phyloP scores from a whole-genome alignment of 30 jellyfish, hydroid and myxozoan genomes.

The Aurelia coerulea region DNA sequence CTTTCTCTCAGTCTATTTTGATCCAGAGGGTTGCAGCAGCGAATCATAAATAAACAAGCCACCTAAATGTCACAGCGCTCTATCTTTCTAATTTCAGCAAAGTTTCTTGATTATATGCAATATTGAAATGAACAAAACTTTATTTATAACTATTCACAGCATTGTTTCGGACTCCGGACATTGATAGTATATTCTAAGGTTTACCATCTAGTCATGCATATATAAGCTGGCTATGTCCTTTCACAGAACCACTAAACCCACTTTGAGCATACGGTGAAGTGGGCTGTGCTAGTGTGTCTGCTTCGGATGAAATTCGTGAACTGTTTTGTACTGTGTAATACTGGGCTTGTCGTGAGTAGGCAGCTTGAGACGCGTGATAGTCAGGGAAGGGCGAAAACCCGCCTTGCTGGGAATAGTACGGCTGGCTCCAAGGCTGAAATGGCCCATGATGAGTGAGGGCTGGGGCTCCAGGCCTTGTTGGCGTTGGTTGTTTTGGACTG shows the following conservation, averaged over 20 bases:
- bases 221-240: conserved; percentile 81
- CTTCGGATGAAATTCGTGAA: conserved; percentile 67
- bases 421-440: conserved; percentile 93
- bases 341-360: conserved; percentile 63
- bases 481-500: conserved; percentile 92
- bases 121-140: not conserved
- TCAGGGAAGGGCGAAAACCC: conserved; percentile 92
- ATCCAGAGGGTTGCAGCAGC: too few species aligned
- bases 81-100: not conserved
- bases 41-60: not conserved
- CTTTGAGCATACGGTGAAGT: conserved; percentile 76
- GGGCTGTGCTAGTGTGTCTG: conserved; percentile 64
- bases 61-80: not conserved
- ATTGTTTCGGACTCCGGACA: not conserved
- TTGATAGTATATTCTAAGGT: conserved; percentile 7
- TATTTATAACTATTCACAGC: conserved; percentile 6
- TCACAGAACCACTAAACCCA: conserved; percentile 76
- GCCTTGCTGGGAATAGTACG: conserved; percentile 86
- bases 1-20: too few species aligned
- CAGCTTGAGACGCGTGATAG: conserved; percentile 72
- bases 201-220: conserved; percentile 68
- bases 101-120: not conserved
- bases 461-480: conserved; percentile 82
- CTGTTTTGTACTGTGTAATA: conserved; percentile 54
- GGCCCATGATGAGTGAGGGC: conserved; percentile 96